Evolutionary conservation across 2,888 invertebrate genomes (phyloP).

Genomic region (Caenorhabditis japonica): DNA sequence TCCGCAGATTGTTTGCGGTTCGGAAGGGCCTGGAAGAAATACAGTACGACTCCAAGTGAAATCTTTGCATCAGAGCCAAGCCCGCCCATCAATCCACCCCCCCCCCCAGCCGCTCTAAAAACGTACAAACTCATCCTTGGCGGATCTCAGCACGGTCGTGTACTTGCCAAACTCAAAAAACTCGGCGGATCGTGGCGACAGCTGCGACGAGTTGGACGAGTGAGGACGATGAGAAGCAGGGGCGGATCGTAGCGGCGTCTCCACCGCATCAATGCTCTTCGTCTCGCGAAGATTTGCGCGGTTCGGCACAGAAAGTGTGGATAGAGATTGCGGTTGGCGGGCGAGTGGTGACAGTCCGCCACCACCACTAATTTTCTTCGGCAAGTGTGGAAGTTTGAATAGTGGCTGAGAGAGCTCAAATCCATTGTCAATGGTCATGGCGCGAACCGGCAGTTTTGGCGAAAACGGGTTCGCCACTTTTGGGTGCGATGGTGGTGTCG

Average conservation of each 20-base stretch:
- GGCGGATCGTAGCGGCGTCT: conserved; percentile 24
- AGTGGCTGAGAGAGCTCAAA: conserved; percentile 14
- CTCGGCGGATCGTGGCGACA: conserved; percentile 33
- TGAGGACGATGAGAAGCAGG: too few species aligned
- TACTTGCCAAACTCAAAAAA: conserved; percentile 48
- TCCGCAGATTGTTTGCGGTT: conserved; percentile 16
- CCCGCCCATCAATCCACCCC: not conserved
- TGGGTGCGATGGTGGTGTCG: conserved; percentile 41
- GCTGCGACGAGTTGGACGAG: not conserved
- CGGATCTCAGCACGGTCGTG: conserved; percentile 12
- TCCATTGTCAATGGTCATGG: conserved; percentile 28
- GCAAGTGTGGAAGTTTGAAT: conserved; percentile 48
- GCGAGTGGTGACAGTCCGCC: conserved; percentile 18
- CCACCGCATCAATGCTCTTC: conserved; percentile 33
- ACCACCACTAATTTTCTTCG: conserved; percentile 3
- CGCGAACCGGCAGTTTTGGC: conserved; percentile 37
- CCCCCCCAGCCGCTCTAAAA: not conserved
- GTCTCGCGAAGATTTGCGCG: conserved; percentile 37
- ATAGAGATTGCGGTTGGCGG: conserved; percentile 18
- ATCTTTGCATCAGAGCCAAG: not conserved
- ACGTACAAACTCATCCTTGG: conserved; percentile 30
- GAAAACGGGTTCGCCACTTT: conserved; percentile 35
- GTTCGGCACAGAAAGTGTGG: conserved; percentile 20
- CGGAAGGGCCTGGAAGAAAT: conserved; percentile 25
- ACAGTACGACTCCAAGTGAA: too few species aligned